A percentile compares a stretch with the other conserved stretches of the same genome.
phyloP scores from a whole-genome alignment of 1,140 invertebrate genomes.

The Sarcophaga bullata region DNA sequence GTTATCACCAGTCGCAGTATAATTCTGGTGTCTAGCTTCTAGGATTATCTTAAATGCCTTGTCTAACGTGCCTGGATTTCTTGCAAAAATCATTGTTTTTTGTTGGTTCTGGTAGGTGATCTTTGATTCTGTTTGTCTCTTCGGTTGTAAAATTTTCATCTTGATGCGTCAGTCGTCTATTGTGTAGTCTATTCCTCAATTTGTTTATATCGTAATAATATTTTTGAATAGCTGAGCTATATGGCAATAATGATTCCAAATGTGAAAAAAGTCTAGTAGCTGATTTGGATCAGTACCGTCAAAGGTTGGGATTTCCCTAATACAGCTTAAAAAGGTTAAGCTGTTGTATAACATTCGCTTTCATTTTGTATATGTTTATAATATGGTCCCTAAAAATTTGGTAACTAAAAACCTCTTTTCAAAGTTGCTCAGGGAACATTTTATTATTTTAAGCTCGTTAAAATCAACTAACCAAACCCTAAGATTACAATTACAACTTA shows the following conservation, averaged over 20 bases:
- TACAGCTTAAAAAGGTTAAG: neutral
- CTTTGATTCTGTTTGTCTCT: conserved; percentile 3
- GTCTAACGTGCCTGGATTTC: neutral
- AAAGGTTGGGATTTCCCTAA: neutral
- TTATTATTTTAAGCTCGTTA: too few relatives aligned
- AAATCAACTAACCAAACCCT: too few relatives aligned
- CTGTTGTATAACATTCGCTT: neutral
- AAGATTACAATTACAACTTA: too few relatives aligned
- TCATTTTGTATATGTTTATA: too few relatives aligned
- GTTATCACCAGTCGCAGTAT: neutral
- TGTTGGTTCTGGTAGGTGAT: neutral
- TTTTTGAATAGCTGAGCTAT: neutral
- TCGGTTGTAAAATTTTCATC: too few relatives aligned
- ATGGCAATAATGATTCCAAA: neutral
- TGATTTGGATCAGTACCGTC: too few relatives aligned
- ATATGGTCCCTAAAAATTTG: too few relatives aligned
- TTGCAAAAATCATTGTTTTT: neutral
- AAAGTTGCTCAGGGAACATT: too few relatives aligned
- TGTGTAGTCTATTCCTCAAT: neutral
- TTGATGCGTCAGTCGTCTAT: too few relatives aligned
- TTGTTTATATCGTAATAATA: neutral
- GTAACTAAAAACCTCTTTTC: too few relatives aligned
- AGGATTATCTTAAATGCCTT: neutral
- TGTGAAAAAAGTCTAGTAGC: neutral
- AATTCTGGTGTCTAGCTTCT: neutral